Evolutionary conservation across 2,797 vertebrate species (phyloP).

Genomic region (Octomys mimax): DNA sequence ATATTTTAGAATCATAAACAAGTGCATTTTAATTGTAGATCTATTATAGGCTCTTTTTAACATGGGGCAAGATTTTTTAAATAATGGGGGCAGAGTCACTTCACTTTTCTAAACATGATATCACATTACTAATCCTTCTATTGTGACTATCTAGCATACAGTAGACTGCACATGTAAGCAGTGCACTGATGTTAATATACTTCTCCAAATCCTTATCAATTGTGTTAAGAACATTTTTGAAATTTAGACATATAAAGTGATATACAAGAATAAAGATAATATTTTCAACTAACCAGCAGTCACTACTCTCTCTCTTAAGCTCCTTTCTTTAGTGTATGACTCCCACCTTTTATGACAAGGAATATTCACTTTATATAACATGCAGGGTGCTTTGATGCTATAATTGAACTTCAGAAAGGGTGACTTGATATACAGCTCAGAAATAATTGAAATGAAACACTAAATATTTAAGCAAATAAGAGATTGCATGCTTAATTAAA

Average conservation of each 20-base stretch:
- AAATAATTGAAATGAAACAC: slow-evolving; percentile 13
- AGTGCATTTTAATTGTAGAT: background rate
- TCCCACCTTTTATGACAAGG: background rate
- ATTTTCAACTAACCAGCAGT: background rate
- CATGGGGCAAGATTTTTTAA: background rate
- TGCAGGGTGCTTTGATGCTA: background rate
- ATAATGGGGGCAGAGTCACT: background rate
- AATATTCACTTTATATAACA: background rate
- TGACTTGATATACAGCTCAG: background rate
- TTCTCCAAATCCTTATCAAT: background rate
- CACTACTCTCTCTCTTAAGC: background rate
- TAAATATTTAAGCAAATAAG: background rate
- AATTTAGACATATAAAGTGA: background rate
- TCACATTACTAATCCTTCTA: background rate
- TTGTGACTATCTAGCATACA: background rate
- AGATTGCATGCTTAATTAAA: background rate
- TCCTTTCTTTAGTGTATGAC: background rate
- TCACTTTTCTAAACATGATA: slow-evolving; percentile 24
- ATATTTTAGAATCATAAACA: slow-evolving; percentile 25
- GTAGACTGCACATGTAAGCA: background rate
- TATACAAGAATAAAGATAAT: background rate
- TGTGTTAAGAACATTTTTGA: background rate
- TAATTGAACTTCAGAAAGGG: background rate
- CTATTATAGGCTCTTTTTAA: background rate
- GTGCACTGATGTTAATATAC: background rate